phyloP scores from a whole-genome alignment of 2,888 invertebrate genomes.

The Halictus ligatus region DNA sequence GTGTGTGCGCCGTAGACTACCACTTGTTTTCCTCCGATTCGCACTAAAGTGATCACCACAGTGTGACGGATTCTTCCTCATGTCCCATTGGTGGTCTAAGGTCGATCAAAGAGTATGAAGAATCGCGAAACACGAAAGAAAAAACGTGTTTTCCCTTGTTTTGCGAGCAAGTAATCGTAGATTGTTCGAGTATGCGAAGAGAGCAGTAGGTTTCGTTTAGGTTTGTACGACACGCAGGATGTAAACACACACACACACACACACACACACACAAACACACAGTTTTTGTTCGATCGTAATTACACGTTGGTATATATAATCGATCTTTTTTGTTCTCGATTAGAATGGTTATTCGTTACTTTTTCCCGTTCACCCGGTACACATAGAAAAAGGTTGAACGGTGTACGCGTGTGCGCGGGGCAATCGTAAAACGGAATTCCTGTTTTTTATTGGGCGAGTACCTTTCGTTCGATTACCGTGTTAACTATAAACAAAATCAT shows the following conservation, averaged over 20 bases:
- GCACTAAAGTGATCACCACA: not conserved
- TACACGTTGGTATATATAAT: constrained; percentile 10
- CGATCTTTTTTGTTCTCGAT: constrained; percentile 31
- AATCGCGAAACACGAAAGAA: not conserved
- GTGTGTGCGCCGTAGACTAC: not conserved
- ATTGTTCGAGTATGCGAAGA: constrained; percentile 32
- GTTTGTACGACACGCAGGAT: constrained; percentile 16
- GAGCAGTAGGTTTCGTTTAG: constrained; percentile 29
- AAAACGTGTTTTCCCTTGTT: constrained; percentile 2
- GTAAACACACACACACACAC: not conserved
- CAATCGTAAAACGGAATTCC: not conserved
- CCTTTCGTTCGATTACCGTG: too few species aligned
- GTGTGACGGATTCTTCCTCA: not conserved
- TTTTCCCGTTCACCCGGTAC: constrained; percentile 10
- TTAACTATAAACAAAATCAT: not conserved
- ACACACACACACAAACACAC: not conserved
- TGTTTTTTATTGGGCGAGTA: not conserved
- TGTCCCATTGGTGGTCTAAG: not conserved
- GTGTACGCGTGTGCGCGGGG: not conserved
- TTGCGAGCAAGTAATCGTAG: constrained; percentile 28
- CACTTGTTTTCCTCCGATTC: not conserved
- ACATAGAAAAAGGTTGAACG: not conserved
- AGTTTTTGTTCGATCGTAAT: constrained; percentile 17
- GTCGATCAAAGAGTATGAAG: not conserved
- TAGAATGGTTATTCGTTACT: constrained; percentile 37